Base-by-base conservation (phyloP, 2,113 vertebrate species). In the Irena cyanogastra region DNA sequence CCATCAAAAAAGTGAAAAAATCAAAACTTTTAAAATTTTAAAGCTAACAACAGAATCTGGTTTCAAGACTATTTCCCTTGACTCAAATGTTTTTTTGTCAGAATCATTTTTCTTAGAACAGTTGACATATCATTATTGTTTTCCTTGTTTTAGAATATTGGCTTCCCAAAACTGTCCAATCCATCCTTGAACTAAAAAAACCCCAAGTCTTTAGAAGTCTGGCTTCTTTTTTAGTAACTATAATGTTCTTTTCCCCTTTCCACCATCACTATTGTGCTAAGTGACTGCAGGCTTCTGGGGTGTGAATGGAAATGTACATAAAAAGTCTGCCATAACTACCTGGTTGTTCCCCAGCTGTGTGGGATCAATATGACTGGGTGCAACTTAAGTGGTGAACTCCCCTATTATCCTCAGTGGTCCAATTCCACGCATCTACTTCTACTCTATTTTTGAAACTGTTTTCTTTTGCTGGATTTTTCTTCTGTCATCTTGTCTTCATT, bases 21-120 rank as follows among this genome's bases (percentile, higher is more conserved):
- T 10, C 53, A 57, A 72, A 76, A 3, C 27, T 14, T 57, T 69
- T 92, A 89, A 90, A 75, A n/a, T n/a, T n/a, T n/a, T n/a, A 80
- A 90, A 88, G 50, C 60, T 83, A 93, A 95, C n/a, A 93, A 49
- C 52, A 88, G 60, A 93, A 95, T 90, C n/a, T 94, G 79, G 64
- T 90, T 94, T 90, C 49, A 88, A 63, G 84, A 89, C 44, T 93
- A 70, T 95, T 96, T 96, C 89, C 79, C 72, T 77, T 89, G 89
- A 93, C 65, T 90, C 71, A 68, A 96, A 59, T 30, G 60, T 72
- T 68, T 61, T 93, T 84, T 52, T 61, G 53, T 86, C 41, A 83
- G 52, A 90, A 87, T 86, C 0, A 41, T 96, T 96, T 96, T 92
- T 94, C 77, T 80, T 69, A 91, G 39, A 84, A 70, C 39, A 94